Evolutionary conservation across 2,797 vertebrate genomes (phyloP).

Genomic region (Luscinia luscinia): DNA sequence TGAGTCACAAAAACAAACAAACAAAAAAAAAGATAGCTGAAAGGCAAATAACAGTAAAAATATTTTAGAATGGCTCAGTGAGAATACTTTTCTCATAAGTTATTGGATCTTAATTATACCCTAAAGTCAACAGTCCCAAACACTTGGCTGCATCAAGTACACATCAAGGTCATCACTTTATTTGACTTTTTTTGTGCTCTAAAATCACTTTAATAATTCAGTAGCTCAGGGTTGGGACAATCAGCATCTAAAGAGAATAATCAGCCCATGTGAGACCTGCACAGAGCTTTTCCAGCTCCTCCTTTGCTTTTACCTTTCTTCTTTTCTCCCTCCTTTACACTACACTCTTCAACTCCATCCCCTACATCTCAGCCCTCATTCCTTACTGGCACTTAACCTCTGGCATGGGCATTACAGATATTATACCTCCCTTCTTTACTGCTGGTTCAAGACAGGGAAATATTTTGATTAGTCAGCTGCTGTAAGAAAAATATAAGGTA

Average conservation of each 20-base stretch:
- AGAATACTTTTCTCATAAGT: background rate
- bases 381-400: background rate
- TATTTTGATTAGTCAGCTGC: background rate
- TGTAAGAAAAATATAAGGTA: background rate
- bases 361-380: background rate
- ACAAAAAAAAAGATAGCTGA: background rate
- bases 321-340: background rate
- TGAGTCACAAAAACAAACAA: background rate
- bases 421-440: background rate
- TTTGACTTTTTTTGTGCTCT: background rate
- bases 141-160: background rate
- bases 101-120: background rate
- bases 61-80: background rate
- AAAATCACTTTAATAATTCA: background rate
- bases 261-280: background rate
- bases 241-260: background rate
- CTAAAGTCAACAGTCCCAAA: background rate
- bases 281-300: background rate
- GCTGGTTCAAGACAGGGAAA: background rate
- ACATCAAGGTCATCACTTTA: background rate
- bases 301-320: background rate
- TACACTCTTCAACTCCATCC: background rate
- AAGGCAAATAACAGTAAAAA: background rate
- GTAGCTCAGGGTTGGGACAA: background rate
- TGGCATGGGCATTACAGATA: background rate